Conservation (phyloP, 2,113 vertebrate genomes). For the Dipodomys spectabilis region DNA sequence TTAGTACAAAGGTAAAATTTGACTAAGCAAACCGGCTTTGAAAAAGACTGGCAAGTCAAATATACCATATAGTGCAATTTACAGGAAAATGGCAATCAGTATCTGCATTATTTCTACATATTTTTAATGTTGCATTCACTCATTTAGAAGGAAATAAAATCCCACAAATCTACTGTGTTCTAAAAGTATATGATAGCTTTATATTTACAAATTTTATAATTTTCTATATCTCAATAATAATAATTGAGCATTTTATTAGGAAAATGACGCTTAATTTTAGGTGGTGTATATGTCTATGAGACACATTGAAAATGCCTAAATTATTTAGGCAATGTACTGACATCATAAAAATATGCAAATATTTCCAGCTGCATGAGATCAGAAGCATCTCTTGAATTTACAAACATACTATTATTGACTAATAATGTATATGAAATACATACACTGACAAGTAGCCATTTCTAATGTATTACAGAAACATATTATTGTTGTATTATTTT, state of each 20-base stretch:
- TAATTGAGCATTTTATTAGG: background rate
- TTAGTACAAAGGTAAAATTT: no score
- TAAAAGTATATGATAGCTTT: background rate
- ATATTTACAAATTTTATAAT: background rate
- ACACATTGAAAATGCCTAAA: background rate
- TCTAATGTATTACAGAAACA: background rate
- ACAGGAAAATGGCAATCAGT: background rate
- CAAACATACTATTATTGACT: background rate
- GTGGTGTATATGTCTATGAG: background rate
- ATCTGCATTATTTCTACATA: no score
- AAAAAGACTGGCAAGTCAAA: conserved; percentile 29
- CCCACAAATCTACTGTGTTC: background rate
- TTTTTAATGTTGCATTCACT: no score
- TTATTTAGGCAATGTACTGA: background rate
- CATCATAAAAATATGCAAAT: background rate
- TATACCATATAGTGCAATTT: background rate
- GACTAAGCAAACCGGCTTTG: background rate
- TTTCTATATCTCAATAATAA: background rate
- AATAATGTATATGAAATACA: background rate
- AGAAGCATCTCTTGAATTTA: background rate
- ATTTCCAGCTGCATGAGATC: background rate
- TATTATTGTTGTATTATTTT: background rate
- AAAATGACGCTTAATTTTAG: background rate
- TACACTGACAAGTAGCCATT: background rate
- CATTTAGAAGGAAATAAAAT: background rate